Conservation (phyloP, 37 sponge, comb jelly and placozoan genomes). For the Chondrilla cf. caribensis region DNA sequence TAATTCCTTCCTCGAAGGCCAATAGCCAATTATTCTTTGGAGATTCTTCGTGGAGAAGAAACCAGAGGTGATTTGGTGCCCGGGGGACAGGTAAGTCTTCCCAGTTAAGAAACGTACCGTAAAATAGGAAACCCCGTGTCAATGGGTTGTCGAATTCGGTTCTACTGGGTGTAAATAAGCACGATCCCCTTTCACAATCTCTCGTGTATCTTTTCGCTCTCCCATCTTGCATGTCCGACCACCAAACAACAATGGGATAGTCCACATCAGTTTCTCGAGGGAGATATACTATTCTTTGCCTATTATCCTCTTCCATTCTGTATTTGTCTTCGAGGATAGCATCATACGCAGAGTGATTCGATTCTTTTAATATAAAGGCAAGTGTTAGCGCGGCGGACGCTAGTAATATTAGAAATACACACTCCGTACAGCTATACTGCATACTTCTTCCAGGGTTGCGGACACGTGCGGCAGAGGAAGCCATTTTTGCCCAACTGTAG, state of each 20-base stretch:
- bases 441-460: too few species aligned
- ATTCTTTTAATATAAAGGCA: too few species aligned
- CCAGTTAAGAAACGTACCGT: slow-evolving; percentile 60
- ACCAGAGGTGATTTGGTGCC: slow-evolving; percentile 60
- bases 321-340: too few species aligned
- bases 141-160: slow-evolving; percentile 51
- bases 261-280: too few species aligned
- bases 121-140: slow-evolving; percentile 56
- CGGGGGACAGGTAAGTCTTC: slow-evolving; percentile 76
- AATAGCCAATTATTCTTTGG: slow-evolving; percentile 79
- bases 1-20: slow-evolving; percentile 47
- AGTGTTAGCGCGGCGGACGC: too few species aligned
- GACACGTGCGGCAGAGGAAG: too few species aligned
- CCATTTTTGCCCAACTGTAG: too few species aligned
- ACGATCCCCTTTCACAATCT: slow-evolving; percentile 45
- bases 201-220: neutral
- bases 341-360: too few species aligned
- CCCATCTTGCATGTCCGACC: neutral
- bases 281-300: neutral
- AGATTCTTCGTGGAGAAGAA: slow-evolving; percentile 82
- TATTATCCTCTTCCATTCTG: too few species aligned
- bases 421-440: too few species aligned
- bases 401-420: too few species aligned
- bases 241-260: neutral
- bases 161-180: slow-evolving; percentile 70